phyloP scores from a whole-genome alignment of 2,797 vertebrate genomes.

The Geotrypetes seraphini region DNA sequence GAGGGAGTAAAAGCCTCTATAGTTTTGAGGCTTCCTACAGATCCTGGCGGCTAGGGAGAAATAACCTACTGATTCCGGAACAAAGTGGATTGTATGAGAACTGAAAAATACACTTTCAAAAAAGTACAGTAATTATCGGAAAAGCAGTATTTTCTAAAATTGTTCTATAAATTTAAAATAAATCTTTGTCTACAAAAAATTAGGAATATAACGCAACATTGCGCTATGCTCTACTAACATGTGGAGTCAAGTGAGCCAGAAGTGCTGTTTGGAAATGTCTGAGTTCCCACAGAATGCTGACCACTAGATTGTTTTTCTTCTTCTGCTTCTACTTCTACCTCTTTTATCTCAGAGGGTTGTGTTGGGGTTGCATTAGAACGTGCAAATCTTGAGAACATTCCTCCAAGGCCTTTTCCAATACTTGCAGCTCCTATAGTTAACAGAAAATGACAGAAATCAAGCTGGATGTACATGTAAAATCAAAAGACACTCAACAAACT shows the following conservation, averaged over 20 bases:
- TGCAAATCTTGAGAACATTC: conserved; percentile 92
- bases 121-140: too few relatives aligned
- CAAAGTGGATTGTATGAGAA: too few relatives aligned
- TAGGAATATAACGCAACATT: too few relatives aligned
- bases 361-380: conserved; percentile 67
- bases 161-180: conserved; percentile 3
- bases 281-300: conserved; percentile 24
- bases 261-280: conserved; percentile 49
- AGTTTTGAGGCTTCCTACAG: too few relatives aligned
- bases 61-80: too few relatives aligned
- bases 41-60: too few relatives aligned
- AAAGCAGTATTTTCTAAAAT: conserved; percentile 1
- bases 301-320: conserved; percentile 58
- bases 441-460: not conserved
- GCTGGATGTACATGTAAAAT: not conserved
- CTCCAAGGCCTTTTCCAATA: conserved; percentile 91
- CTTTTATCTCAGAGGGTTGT: conserved; percentile 58
- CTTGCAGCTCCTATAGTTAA: conserved; percentile 75
- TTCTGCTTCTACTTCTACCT: conserved; percentile 57
- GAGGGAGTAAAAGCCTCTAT: too few relatives aligned
- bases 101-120: too few relatives aligned
- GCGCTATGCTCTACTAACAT: conserved; percentile 56
- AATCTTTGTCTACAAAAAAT: too few relatives aligned
- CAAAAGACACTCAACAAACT: not conserved
- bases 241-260: conserved; percentile 71